Evolutionary conservation across 2,797 vertebrate species (phyloP).

Genomic region (Microchirus variegatus): DNA sequence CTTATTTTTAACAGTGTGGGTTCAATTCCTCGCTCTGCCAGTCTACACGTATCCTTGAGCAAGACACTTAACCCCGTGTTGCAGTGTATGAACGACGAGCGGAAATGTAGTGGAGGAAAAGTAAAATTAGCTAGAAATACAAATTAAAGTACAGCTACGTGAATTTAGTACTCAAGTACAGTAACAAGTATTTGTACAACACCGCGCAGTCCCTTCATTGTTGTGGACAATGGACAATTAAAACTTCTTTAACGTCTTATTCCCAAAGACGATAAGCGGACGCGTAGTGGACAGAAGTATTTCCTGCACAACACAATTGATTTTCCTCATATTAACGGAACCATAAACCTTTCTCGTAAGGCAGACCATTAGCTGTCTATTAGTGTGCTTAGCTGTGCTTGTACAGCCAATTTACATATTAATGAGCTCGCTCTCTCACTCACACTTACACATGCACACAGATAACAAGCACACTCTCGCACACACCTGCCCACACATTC

Average conservation of each 20-base stretch:
- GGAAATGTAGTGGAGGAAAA: too few species aligned
- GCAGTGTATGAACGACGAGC: too few species aligned
- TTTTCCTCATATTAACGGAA: conserved; percentile 66
- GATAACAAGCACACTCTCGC: conserved; percentile 25
- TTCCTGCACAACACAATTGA: conserved; percentile 61
- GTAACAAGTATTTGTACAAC: too few species aligned
- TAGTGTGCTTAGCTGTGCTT: conserved; percentile 63
- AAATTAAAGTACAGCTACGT: too few species aligned
- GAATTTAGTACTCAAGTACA: too few species aligned
- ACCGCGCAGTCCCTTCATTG: neutral
- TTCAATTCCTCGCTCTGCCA: too few species aligned
- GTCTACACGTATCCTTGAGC: too few species aligned
- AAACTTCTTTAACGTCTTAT: conserved; percentile 31
- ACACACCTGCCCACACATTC: conserved; percentile 52
- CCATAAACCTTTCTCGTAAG: conserved; percentile 71
- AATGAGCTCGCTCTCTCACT: conserved; percentile 56
- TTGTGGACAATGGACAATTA: neutral
- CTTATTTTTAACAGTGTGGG: too few species aligned
- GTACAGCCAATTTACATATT: conserved; percentile 74
- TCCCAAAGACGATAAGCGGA: conserved; percentile 36
- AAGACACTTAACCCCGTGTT: too few species aligned
- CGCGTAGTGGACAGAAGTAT: conserved; percentile 24
- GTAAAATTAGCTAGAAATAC: too few species aligned
- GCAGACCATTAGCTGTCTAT: conserved; percentile 73
- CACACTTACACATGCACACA: conserved; percentile 36